Base-by-base conservation (phyloP, 1,140 invertebrate genomes). In the Penaeus vannamei region DNA sequence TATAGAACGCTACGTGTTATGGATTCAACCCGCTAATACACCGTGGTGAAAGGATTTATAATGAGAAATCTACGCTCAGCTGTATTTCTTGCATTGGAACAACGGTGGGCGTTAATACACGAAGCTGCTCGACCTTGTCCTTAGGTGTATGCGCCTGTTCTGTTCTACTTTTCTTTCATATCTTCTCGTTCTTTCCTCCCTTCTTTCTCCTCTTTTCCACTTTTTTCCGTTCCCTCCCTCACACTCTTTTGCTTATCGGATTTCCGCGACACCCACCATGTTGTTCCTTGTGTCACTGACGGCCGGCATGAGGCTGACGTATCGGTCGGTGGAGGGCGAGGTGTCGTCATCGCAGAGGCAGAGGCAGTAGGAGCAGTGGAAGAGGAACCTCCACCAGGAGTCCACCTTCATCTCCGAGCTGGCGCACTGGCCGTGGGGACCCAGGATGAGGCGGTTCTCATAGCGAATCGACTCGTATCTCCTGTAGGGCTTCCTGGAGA, bases 291-390 rank as follows among this genome's bases (percentile, higher is more conserved):
- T 92, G 92, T 97, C 94, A 5, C 96, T 94, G 7, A 94, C 92
- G 1, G 94, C 94, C 72, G 95, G 94, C 84, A 94, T 93, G 86
- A 98, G 93, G 93, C 96, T 97, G 92, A 98, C 96, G 93, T 96
- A 97, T 90, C 97, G 94, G 92, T 97, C 96, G 8, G 96, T 96
- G 85, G 93, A 94, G 0, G 93, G 85, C 46, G 95, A 95, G 86
- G 95, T 93, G 7, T 62, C 62, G 92, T 97, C 97, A 92, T 98
- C 97, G 92, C 97, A 98, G 46, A 96, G 94, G 92, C 97, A 98
- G 92, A 98, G 95, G 92, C 97, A 98, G 92, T 97, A 98, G 32
- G 96, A 97, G 93, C 97, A 98, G 92, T 98, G 97, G 94, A 95
- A 96, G 90, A 97, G 95, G 1, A 96, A 92, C 42, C 95, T 94